Evolutionary conservation across 2,888 invertebrate genomes (phyloP).

Genomic region (Pteria penguin): DNA sequence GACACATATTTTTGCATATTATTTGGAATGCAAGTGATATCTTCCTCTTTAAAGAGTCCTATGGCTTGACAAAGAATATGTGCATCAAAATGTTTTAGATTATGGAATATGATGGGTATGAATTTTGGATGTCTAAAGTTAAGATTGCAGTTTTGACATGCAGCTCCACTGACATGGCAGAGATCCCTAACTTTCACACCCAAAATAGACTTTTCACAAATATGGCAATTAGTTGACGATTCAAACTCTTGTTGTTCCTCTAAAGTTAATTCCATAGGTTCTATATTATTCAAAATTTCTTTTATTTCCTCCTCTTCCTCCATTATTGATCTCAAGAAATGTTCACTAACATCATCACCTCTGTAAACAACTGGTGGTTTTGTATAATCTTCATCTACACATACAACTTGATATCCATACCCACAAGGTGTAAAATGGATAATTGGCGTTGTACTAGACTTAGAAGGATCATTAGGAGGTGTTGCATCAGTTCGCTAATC

Average conservation of each 20-base stretch:
- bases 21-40: slow-evolving; percentile 2
- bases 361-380: slow-evolving; percentile 36
- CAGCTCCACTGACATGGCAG: not conserved
- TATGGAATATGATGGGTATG: slow-evolving; percentile 1
- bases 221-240: slow-evolving; percentile 21
- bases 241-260: slow-evolving; percentile 9
- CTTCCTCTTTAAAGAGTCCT: slow-evolving; percentile 4
- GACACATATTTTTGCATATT: slow-evolving; percentile 4
- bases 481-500: no score
- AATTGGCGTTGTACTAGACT: slow-evolving; percentile 30
- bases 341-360: slow-evolving; percentile 22
- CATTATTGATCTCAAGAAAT: slow-evolving; percentile 25
- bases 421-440: slow-evolving; percentile 33
- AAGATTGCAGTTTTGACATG: not conserved
- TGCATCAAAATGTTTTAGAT: not conserved
- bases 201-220: slow-evolving; percentile 22
- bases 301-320: slow-evolving; percentile 35
- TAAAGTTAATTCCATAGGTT: slow-evolving; percentile 13
- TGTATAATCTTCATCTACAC: slow-evolving; percentile 16
- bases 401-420: slow-evolving; percentile 36
- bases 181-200: not conserved
- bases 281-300: slow-evolving; percentile 10
- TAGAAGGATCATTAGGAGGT: slow-evolving; percentile 14
- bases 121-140: not conserved
- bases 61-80: slow-evolving; percentile 1